Evolutionary conservation across 2,113 vertebrate genomes (phyloP).

Genomic region (Hippocampus barbouri): DNA sequence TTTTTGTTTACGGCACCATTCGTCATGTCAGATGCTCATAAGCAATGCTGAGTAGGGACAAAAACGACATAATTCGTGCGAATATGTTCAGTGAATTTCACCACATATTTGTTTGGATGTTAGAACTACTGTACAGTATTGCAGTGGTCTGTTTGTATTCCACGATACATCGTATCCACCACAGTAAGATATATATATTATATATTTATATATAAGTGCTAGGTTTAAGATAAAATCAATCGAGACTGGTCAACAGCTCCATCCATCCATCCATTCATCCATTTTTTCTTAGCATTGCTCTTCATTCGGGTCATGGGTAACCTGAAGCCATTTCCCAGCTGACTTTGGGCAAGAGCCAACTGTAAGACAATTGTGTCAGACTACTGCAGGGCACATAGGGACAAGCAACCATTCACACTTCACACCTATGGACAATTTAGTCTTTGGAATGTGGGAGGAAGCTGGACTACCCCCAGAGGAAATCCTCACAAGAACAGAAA

Average conservation of each 20-base stretch:
- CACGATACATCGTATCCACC: too few species aligned
- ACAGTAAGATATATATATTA: not conserved
- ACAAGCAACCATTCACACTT: not conserved
- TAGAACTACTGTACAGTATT: not conserved
- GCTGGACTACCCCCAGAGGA: too few species aligned
- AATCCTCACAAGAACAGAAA: too few species aligned
- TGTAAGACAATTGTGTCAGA: not conserved
- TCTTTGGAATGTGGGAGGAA: too few species aligned
- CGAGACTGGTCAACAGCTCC: too few species aligned
- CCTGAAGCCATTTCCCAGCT: not conserved
- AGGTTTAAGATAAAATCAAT: too few species aligned
- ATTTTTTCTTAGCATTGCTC: not conserved
- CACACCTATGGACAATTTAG: not conserved
- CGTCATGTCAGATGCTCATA: not conserved
- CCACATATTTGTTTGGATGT: not conserved
- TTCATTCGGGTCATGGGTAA: not conserved
- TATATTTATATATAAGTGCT: not conserved
- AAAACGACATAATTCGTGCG: not conserved
- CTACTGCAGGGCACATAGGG: not conserved
- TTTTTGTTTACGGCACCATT: not conserved
- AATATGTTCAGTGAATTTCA: not conserved
- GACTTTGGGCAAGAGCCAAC: not conserved
- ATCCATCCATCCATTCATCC: not conserved
- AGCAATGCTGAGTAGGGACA: not conserved
- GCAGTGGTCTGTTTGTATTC: not conserved